phyloP scores from a whole-genome alignment of 2,797 vertebrate species.

The Gephyroberyx darwinii region DNA sequence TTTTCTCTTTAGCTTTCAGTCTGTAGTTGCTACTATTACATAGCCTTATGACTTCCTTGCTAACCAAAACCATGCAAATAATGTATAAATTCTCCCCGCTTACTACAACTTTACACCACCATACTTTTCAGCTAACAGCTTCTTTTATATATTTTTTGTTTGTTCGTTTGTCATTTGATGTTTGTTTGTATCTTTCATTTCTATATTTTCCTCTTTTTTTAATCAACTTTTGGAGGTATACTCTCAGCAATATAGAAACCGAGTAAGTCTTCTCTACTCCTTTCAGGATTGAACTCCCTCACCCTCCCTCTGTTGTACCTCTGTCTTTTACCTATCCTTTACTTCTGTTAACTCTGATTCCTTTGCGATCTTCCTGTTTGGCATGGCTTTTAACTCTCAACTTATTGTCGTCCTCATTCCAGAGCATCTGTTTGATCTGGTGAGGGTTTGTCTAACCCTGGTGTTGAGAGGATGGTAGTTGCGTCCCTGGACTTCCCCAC shows the following conservation, averaged over 20 bases:
- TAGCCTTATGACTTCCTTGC: slow-evolving; percentile 38
- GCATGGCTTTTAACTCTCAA: slow-evolving; percentile 68
- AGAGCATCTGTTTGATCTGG: slow-evolving; percentile 33
- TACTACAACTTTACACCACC: slow-evolving; percentile 55
- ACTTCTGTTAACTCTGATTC: slow-evolving; percentile 43
- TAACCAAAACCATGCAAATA: slow-evolving; percentile 31
- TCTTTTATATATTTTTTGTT: slow-evolving; percentile 77
- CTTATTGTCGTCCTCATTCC: slow-evolving; percentile 42
- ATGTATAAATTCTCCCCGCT: slow-evolving; percentile 43
- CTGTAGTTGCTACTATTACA: background rate
- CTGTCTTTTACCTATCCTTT: slow-evolving; percentile 23
- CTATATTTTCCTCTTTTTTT: slow-evolving; percentile 63
- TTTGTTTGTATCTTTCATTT: slow-evolving; percentile 76
- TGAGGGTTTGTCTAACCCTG: slow-evolving; percentile 57
- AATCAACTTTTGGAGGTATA: slow-evolving; percentile 81
- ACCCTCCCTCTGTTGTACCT: slow-evolving; percentile 56
- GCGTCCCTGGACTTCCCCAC: slow-evolving; percentile 12
- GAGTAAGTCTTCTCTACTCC: slow-evolving; percentile 77
- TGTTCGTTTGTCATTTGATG: slow-evolving; percentile 71
- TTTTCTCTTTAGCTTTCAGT: background rate
- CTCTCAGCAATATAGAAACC: slow-evolving; percentile 83
- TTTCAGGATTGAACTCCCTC: slow-evolving; percentile 45
- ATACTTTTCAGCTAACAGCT: slow-evolving; percentile 79
- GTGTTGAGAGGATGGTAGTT: slow-evolving; percentile 43
- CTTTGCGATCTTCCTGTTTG: slow-evolving; percentile 47